These are phyloP conservation scores for Anagrus nilaparvatae DNA, from an alignment of 1,140 invertebrate species.

Conservation along the genomic window DNA sequence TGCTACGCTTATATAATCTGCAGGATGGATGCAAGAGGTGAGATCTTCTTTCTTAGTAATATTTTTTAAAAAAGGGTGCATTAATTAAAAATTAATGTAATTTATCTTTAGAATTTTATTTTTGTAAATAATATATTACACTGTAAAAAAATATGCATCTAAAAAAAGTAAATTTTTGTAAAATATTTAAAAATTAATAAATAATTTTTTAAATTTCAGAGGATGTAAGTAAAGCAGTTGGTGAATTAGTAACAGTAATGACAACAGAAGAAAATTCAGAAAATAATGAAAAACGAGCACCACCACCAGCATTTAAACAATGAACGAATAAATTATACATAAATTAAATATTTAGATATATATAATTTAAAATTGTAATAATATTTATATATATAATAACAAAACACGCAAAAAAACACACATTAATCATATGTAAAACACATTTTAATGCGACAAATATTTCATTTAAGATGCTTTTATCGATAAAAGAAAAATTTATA, in stretches of 20 bases:
- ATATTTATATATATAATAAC: constrained; percentile 15
- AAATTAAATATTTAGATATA: constrained; percentile 11
- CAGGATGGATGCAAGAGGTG: constrained; percentile 20
- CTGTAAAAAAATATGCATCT: constrained; percentile 17
- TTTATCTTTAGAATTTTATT: constrained; percentile 2
- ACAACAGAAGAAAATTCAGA: constrained; percentile 55
- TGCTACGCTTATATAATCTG: too few species aligned
- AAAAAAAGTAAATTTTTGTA: constrained; percentile 13
- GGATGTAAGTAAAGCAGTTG: constrained; percentile 74
- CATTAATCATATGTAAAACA: not conserved
- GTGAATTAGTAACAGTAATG: constrained; percentile 78
- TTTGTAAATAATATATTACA: constrained; percentile 16
- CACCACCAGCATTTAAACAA: constrained; percentile 39
- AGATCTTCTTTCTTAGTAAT: too few species aligned
- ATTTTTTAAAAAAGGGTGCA: constrained; percentile 1
- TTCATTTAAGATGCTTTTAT: too few species aligned
- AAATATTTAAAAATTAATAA: constrained; percentile 1
- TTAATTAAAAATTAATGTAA: not conserved
- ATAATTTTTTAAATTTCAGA: constrained; percentile 39
- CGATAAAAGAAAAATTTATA: too few species aligned
- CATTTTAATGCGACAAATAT: too few species aligned
- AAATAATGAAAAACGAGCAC: constrained; percentile 27
- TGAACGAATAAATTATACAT: constrained; percentile 19
- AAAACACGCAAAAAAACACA: constrained; percentile 10
- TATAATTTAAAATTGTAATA: constrained; percentile 1